Evolutionary conservation across 64 coral and sea anemone species (phyloP), one percentile per base, ranked within the genome.

Genomic region (Porites australiensis): DNA sequence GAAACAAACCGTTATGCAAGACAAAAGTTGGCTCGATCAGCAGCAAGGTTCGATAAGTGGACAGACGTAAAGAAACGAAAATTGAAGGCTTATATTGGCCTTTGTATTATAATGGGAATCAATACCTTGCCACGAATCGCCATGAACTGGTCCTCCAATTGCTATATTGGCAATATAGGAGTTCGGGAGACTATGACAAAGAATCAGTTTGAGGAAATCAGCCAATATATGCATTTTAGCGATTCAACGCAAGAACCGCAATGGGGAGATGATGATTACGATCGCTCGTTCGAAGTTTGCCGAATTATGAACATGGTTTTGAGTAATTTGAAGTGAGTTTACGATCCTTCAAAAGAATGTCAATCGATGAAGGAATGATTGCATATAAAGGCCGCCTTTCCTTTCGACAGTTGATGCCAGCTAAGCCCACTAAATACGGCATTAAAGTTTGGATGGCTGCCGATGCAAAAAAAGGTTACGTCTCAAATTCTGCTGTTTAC

Each of bases 361-460:
- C 62, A 13, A 16, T 64, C 62, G 13, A 64, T 64, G 62, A 64
- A 19, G 62, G 62, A 4, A 64, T 64, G 62, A 13, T 64, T 0
- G 62, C 13, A 16, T 64, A 64, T 64, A 12, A 16, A 64, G 62
- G 62, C 18, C 13, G 62, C 13, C 18, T 64, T 12, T 64, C 18
- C 4, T 82, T 94, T 73, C 14, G 77, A 2, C 92, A 94, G 14
- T 88, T 89, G 43, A 88, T 94, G 75, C 77, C 86, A 6, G 86
- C 92, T 0, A 94, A 94, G 23, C 92, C 92, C 0, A 82, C 76
- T 1, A 89, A 94, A 21, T 94, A 82, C 20, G 66, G 86, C 11
- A 94, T 89, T 0, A 94, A 94, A 23, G 11, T 82, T 0, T 94
- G 92, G 75, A 68, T 89, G 13, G 47, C 21, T 5, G 86, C 92